phyloP scores from a whole-genome alignment of 64 coral and sea anemone species.

The Montipora efflorescens region DNA sequence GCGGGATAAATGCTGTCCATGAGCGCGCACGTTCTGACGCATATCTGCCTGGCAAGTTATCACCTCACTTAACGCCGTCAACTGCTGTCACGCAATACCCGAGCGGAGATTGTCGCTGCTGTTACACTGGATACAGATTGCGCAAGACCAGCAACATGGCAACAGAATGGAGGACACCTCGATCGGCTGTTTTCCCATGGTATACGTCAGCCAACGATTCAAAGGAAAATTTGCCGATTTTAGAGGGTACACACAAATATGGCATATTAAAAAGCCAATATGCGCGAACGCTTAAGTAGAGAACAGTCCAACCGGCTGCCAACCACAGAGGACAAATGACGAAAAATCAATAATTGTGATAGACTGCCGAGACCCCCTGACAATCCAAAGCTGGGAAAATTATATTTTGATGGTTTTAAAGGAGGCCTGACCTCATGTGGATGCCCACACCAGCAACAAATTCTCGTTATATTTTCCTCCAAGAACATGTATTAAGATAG shows the following conservation, averaged over 20 bases:
- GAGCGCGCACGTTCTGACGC: not conserved
- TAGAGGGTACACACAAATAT: not conserved
- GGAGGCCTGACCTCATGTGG: too few species aligned
- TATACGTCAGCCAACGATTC: not conserved
- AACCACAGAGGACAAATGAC: not conserved
- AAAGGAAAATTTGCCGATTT: not conserved
- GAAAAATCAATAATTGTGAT: too few species aligned
- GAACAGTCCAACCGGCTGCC: not conserved
- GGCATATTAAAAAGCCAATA: not conserved
- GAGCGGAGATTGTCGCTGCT: conserved; percentile 41
- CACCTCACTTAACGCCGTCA: not conserved
- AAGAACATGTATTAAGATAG: too few species aligned
- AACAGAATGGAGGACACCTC: not conserved
- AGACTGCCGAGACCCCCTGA: too few species aligned
- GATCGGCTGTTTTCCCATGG: not conserved
- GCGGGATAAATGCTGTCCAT: not conserved
- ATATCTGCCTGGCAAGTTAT: not conserved
- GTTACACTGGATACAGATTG: conserved; percentile 44
- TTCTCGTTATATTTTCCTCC: too few species aligned
- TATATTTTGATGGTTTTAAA: not conserved
- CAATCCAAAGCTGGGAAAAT: not conserved
- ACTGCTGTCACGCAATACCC: conserved; percentile 26
- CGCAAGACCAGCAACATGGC: not conserved
- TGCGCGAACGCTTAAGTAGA: not conserved
- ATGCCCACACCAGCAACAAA: too few species aligned